phyloP scores from a whole-genome alignment of 64 coral and sea anemone species.

The Montipora efflorescens region DNA sequence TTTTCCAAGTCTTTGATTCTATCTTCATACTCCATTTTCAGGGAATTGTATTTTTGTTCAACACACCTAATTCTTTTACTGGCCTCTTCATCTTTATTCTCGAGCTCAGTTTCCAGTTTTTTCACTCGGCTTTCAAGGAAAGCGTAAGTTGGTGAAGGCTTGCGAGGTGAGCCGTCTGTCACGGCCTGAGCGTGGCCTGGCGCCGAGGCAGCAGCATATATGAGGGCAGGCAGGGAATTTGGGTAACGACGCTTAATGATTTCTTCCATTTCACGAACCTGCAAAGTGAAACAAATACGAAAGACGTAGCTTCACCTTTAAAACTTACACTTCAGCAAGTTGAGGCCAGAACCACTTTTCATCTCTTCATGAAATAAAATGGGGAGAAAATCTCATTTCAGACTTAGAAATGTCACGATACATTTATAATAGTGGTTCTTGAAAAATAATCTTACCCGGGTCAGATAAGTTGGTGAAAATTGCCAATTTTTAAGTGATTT shows the following conservation, averaged over 20 bases:
- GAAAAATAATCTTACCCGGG: too few relatives aligned
- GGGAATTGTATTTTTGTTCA: slow-evolving; percentile 96
- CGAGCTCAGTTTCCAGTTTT: slow-evolving; percentile 89
- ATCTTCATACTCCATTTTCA: slow-evolving; percentile 92
- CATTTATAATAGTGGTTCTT: too few relatives aligned
- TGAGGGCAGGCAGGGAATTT: slow-evolving; percentile 96
- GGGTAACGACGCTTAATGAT: slow-evolving; percentile 98
- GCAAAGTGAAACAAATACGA: neutral
- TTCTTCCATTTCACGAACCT: slow-evolving; percentile 99
- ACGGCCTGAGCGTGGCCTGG: slow-evolving; percentile 85
- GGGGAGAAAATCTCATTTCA: neutral
- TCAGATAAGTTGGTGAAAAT: neutral
- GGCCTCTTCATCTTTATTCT: slow-evolving; percentile 89
- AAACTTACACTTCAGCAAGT: too few relatives aligned
- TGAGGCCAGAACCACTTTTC: too few relatives aligned
- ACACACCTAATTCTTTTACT: slow-evolving; percentile 86
- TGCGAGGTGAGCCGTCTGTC: slow-evolving; percentile 76
- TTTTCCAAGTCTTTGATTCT: slow-evolving; percentile 77
- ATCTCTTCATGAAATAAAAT: too few relatives aligned
- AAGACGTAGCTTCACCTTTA: too few relatives aligned
- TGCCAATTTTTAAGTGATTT: too few relatives aligned
- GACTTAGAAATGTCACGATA: too few relatives aligned
- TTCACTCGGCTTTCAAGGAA: slow-evolving; percentile 90
- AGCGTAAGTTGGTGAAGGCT: slow-evolving; percentile 83
- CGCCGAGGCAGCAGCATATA: slow-evolving; percentile 92